Evolutionary conservation across 2,888 invertebrate species (phyloP), one percentile per base, ranked within the genome.

Genomic region (Pegoplata infirma): DNA sequence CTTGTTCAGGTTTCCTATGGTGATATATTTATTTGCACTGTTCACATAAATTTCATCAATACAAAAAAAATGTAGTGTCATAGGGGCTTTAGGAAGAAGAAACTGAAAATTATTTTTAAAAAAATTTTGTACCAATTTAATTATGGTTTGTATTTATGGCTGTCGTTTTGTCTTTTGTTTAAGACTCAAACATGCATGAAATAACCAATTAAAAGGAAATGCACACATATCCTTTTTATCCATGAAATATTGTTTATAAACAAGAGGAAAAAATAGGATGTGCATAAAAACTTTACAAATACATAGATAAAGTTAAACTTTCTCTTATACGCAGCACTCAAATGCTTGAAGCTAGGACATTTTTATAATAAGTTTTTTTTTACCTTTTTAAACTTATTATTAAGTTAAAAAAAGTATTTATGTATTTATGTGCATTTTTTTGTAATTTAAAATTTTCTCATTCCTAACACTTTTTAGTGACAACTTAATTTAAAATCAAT

Each of bases 151-250:
- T 21, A 28, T 44, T 47, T 47, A 7, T 58, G 46, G 8, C 44
- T 51, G 56, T n/a, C 21, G 19, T 6, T 58, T 28, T 53, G 32
- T 14, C 44, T 51, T 44, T 49, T 32, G 51, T 59, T 25, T 53
- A 25, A 63, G 68, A 68, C 40, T 63, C 68, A 75, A 69, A 69
- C 69, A 74, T 74, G 74, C 74, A 71, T 79, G 74, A 71, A 79
- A 74, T 78, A 74, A 66, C 64, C 78, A 78, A 78, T 78, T 78
- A 66, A 32, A 67, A 36, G 49, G 17, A 32, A 66, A 61, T 61
- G 36, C 16, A 61, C 49, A 25, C 28, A 49, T 12, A 72, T 53
- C 32, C 44, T 51, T 44, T 63, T 14, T 32, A 19, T n/a, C 21
- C 63, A 44, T 51, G 44, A 44, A 21, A 21, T 21, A 58, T 16